These are phyloP conservation scores for Antennarius maculatus DNA, from an alignment of 2,797 vertebrate genomes.

Conservation along the genomic window DNA sequence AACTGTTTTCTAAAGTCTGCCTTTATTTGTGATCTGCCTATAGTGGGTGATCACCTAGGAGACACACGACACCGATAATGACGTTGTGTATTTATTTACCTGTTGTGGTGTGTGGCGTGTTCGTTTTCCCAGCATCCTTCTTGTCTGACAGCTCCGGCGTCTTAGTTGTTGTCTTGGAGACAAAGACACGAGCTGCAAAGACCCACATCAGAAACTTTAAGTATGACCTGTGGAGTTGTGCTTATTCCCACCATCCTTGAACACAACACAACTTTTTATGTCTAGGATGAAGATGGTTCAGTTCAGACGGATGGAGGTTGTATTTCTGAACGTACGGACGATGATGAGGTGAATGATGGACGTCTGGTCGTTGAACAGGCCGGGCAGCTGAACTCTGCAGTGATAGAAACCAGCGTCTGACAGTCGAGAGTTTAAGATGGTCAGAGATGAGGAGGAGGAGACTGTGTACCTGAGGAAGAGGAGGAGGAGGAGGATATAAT, in stretches of 20 bases:
- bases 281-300: too few species aligned
- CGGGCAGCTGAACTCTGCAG: conserved; percentile 83
- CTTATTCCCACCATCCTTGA: background rate
- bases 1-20: too few species aligned
- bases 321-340: conserved; percentile 61
- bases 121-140: background rate
- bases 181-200: conserved; percentile 18
- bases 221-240: background rate
- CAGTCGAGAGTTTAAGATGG: conserved; percentile 56
- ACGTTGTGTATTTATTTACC: too few species aligned
- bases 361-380: conserved; percentile 80
- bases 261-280: background rate
- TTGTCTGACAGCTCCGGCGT: background rate
- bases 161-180: background rate
- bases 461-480: conserved; percentile 73
- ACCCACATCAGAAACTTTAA: background rate
- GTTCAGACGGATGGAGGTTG: background rate
- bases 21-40: too few species aligned
- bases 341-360: conserved; percentile 70
- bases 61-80: too few species aligned
- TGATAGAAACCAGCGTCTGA: conserved; percentile 84
- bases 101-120: background rate
- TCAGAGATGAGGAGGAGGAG: conserved; percentile 76
- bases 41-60: too few species aligned
- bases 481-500: background rate